phyloP scores from a whole-genome alignment of 35 echinoderm and acorn worm genomes.

The Stichopus chloronotus region DNA sequence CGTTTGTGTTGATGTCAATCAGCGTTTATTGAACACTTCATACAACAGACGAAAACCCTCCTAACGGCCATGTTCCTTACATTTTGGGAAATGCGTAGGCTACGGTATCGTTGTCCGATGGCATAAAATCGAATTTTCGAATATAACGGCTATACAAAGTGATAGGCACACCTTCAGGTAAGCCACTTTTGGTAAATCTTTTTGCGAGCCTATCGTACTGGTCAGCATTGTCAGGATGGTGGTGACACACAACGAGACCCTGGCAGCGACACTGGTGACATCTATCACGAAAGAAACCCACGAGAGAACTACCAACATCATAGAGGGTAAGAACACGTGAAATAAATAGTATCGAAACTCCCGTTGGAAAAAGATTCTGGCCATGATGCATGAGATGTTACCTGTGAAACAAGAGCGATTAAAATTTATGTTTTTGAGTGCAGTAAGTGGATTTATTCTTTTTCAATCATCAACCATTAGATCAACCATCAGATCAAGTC shows the following conservation, averaged over 20 bases:
- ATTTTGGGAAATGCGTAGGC: not conserved
- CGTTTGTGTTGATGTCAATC: not conserved
- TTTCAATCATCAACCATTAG: not conserved
- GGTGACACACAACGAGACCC: conserved; percentile 84
- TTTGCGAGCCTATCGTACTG: conserved; percentile 70
- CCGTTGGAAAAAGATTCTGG: conserved; percentile 67
- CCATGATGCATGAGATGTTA: conserved; percentile 69
- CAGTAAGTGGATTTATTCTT: not conserved
- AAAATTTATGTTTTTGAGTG: not conserved
- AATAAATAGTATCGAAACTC: conserved; percentile 82
- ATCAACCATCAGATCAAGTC: not conserved
- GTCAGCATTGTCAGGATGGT: conserved; percentile 88
- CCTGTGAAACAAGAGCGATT: conserved; percentile 24
- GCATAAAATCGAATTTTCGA: not conserved
- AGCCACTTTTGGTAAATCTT: conserved; percentile 77
- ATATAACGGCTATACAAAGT: not conserved
- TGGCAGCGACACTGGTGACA: conserved; percentile 70
- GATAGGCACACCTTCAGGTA: conserved; percentile 72
- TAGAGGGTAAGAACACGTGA: conserved; percentile 80
- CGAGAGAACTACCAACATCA: conserved; percentile 74
- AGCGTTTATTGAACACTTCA: not conserved
- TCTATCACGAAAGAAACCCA: conserved; percentile 93
- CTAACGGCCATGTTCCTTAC: not conserved
- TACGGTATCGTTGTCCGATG: not conserved
- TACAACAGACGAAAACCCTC: not conserved